Evolutionary conservation across 2,888 invertebrate species (phyloP).

Genomic region (Caenorhabditis drosophilae): DNA sequence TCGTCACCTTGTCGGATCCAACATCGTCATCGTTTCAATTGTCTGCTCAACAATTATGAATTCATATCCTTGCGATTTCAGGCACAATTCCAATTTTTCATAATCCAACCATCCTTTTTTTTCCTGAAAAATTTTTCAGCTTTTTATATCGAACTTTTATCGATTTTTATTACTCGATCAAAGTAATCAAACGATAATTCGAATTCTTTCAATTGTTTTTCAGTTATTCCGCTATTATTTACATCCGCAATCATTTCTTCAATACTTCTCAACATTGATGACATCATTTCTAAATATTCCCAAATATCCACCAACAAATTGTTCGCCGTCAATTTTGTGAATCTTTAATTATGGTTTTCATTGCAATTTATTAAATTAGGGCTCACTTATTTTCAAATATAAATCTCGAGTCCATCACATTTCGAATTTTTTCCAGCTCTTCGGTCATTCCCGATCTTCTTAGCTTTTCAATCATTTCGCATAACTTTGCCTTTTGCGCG

Average conservation of each 20-base stretch:
- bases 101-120: slow-evolving; percentile 23
- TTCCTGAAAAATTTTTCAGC: slow-evolving; percentile 10
- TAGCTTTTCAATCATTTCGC: slow-evolving; percentile 13
- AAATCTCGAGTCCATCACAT: slow-evolving; percentile 28
- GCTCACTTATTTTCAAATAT: slow-evolving; percentile 18
- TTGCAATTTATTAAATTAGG: not conserved
- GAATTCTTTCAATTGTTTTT: slow-evolving; percentile 25
- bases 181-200: slow-evolving; percentile 26
- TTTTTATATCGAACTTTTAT: not conserved
- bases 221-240: slow-evolving; percentile 18
- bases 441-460: slow-evolving; percentile 17
- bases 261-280: slow-evolving; percentile 19
- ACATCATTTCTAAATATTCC: slow-evolving; percentile 27
- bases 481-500: slow-evolving; percentile 11
- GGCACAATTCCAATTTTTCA: slow-evolving; percentile 19
- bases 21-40: slow-evolving; percentile 7
- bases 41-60: slow-evolving; percentile 13
- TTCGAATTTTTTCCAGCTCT: slow-evolving; percentile 21
- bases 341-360: not conserved
- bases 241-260: slow-evolving; percentile 24
- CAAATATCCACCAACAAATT: slow-evolving; percentile 17
- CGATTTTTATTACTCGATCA: slow-evolving; percentile 6
- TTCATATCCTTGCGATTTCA: slow-evolving; percentile 27
- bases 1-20: slow-evolving; percentile 25
- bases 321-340: slow-evolving; percentile 14